Percentiles rank a stretch among this genome's conserved stretches.
phyloP scores from a whole-genome alignment of 2,797 vertebrate genomes.

The Pseudopleuronectes americanus region DNA sequence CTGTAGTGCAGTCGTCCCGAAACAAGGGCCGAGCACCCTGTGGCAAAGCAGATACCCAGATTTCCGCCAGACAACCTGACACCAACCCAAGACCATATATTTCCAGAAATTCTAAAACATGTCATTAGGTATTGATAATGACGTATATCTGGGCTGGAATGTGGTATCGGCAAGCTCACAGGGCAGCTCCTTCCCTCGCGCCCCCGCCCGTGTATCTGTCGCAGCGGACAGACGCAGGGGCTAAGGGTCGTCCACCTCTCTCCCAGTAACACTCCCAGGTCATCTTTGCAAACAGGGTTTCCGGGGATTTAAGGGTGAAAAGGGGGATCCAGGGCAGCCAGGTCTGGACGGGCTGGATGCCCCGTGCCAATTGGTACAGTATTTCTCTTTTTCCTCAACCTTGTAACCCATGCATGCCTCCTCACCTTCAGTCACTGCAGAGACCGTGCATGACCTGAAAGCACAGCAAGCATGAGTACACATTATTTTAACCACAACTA shows the following conservation, averaged over 20 bases:
- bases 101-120: constrained; percentile 23
- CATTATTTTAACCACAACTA: constrained; percentile 19
- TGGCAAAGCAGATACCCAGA: constrained; percentile 63
- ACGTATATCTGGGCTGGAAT: constrained; percentile 24
- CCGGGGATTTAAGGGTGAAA: constrained; percentile 99
- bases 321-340: constrained; percentile 99
- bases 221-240: constrained; percentile 52
- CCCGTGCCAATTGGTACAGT: constrained; percentile 99
- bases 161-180: constrained; percentile 63
- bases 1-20: constrained; percentile 69
- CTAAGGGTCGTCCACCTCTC: constrained; percentile 79
- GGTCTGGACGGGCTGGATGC: constrained; percentile 99
- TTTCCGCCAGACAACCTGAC: constrained; percentile 21
- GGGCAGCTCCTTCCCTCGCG: constrained; percentile 80
- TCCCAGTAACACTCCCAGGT: constrained; percentile 98
- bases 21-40: constrained; percentile 82
- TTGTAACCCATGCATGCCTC: constrained; percentile 86
- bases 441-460: constrained; percentile 65
- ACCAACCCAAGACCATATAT: constrained; percentile 16
- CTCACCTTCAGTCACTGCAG: constrained; percentile 74
- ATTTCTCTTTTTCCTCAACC: constrained; percentile 94
- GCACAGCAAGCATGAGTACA: constrained; percentile 44
- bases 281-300: constrained; percentile 99
- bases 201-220: constrained; percentile 50
- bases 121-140: constrained; percentile 5